Conservation (phyloP, 1,140 invertebrate species). For the Alviniconcha marisindica region DNA sequence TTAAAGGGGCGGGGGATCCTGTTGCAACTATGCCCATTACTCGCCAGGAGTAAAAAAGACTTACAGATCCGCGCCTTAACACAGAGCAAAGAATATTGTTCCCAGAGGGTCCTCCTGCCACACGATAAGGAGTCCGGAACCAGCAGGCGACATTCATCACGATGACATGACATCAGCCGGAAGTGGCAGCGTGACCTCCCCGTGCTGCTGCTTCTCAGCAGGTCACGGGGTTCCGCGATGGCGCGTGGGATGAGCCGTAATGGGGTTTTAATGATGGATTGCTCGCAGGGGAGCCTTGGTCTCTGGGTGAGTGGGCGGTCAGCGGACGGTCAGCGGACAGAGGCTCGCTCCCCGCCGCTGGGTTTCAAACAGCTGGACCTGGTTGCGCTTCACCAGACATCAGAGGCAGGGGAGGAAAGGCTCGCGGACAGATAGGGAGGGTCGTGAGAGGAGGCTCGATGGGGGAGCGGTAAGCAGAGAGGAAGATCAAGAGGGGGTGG, state of each 20-base stretch:
- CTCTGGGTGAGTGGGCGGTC: not conserved
- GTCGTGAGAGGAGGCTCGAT: not conserved
- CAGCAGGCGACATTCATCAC: constrained; percentile 12
- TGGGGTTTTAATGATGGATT: constrained; percentile 35
- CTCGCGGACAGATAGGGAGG: not conserved
- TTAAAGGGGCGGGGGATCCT: too few relatives aligned
- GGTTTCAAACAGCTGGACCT: constrained; percentile 16
- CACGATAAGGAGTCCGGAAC: not conserved
- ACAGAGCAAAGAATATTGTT: too few relatives aligned
- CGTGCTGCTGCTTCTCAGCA: not conserved
- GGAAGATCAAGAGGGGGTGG: not conserved
- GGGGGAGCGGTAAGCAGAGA: not conserved
- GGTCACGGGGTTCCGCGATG: constrained; percentile 16
- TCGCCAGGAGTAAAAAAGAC: too few relatives aligned
- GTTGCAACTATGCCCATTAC: too few relatives aligned
- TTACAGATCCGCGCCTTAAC: too few relatives aligned
- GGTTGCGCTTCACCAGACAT: not conserved
- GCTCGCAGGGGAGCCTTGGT: constrained; percentile 15
- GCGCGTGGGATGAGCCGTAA: not conserved
- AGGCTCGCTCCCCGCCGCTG: not conserved
- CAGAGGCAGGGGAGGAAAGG: not conserved
- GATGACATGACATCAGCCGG: constrained; percentile 8
- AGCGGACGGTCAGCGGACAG: not conserved
- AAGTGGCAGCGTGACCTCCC: constrained; percentile 1
- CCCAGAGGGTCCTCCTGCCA: not conserved